Percentiles rank a stretch among this genome's conserved stretches.
Evolutionary conservation across 2,797 vertebrate species (phyloP).

Genomic region (Sebastes oblongus): DNA sequence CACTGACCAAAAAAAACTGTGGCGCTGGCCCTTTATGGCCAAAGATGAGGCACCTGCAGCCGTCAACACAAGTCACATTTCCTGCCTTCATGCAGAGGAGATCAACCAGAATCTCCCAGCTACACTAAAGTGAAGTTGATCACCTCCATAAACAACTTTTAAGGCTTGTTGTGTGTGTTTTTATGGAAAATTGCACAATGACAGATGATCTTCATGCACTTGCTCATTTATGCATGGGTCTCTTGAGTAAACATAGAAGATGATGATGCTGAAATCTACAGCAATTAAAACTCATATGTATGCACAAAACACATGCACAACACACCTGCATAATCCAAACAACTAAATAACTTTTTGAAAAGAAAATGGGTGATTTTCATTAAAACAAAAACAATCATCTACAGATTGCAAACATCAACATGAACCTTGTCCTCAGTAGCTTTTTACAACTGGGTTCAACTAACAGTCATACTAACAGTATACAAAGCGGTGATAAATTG

Average conservation of each 20-base stretch:
- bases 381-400: neutral
- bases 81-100: neutral
- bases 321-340: neutral
- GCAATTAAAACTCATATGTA: neutral
- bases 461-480: neutral
- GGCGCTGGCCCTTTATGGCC: conserved; percentile 31
- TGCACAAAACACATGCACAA: neutral
- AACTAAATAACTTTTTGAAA: neutral
- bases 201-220: neutral
- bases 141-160: neutral
- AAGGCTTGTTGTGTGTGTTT: neutral
- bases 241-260: neutral
- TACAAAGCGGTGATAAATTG: conserved; percentile 39
- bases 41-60: conserved; percentile 48
- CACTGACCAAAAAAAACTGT: conserved; percentile 25
- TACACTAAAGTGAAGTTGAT: neutral
- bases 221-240: neutral
- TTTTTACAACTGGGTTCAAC: conserved; percentile 21
- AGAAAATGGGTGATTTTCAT: neutral
- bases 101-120: neutral
- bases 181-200: neutral
- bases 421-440: conserved; percentile 1
- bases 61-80: neutral
- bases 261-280: neutral
- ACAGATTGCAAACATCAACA: neutral